phyloP scores from a whole-genome alignment of 2,888 invertebrate genomes.

The Cephus sareptanus region DNA sequence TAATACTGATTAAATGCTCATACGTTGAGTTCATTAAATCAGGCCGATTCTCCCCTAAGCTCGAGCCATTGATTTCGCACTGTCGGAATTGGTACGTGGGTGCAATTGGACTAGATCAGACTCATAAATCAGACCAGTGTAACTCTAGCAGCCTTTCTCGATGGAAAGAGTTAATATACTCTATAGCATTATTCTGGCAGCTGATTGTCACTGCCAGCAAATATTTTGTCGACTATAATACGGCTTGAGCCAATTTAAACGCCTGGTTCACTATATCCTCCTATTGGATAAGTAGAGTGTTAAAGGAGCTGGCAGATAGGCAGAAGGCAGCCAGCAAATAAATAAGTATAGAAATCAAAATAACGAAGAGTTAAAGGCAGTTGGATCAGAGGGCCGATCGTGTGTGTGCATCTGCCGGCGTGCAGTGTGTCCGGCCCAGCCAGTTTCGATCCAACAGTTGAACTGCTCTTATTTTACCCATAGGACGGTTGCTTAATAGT shows the following conservation, averaged over 20 bases:
- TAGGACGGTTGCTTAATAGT: conserved; percentile 13
- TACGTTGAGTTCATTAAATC: not conserved
- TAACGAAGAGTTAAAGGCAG: conserved; percentile 18
- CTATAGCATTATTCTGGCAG: not conserved
- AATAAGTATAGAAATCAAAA: conserved; percentile 22
- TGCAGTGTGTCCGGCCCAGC: not conserved
- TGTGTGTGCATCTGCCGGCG: conserved; percentile 10
- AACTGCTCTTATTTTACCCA: not conserved
- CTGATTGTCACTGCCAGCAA: not conserved
- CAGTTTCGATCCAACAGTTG: not conserved
- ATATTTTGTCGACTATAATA: not conserved
- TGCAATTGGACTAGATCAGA: not conserved
- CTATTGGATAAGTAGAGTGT: not conserved
- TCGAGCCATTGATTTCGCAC: not conserved
- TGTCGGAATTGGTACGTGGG: not conserved
- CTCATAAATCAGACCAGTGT: not conserved
- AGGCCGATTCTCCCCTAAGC: not conserved
- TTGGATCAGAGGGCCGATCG: conserved; percentile 9
- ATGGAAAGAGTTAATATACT: not conserved
- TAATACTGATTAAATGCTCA: not conserved
- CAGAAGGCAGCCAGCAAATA: conserved; percentile 9
- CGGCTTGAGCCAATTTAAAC: not conserved
- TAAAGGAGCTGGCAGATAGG: not conserved
- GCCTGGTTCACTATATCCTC: not conserved
- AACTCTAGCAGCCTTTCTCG: not conserved